Base-by-base conservation (phyloP, 2,113 vertebrate species). In the Perca flavescens region DNA sequence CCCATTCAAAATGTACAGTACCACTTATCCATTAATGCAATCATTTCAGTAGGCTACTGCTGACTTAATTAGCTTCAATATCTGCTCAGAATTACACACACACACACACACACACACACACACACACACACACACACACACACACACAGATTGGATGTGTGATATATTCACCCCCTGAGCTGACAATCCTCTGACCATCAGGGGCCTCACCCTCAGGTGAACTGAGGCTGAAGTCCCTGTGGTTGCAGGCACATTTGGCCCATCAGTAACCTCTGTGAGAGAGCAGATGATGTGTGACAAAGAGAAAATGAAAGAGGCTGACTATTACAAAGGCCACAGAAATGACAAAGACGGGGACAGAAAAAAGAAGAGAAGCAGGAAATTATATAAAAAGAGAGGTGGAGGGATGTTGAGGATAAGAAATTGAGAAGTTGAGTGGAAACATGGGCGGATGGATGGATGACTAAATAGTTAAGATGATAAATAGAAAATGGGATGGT, bases 381-480 rank as follows among this genome's bases (percentile, higher is more conserved):
- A 56, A 9, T 54, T 5, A 72, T 22, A 22, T 34, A 60, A 61
- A 78, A 73, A 67, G 54, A 79, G 36, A 77, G 17, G 22, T 25
- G 46, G 63, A 65, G 53, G 10, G 47, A 83, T 46, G 58, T 1
- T n/a, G 63, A 53, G 15, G 49, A 75, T 10, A 62, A 49, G 47
- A 64, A 67, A 31, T 28, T 17, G 52, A 73, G 19, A 62, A 54
- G 63, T 22, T 74, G 56, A 74, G 77, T 57, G 60, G 83, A 72
- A 84, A 77, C n/a, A 76, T 65, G 77, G 61, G 54, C 21, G 17
- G 77, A 74, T 43, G 74, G 83, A 83, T 72, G 77, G 82, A 76
- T 77, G 86, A 71, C 74, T 83, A 83, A 86, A 77, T 88, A 70
- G 82, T 71, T 76, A 60, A 79, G 77, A 91, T 84, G 89, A 90